Conservation (phyloP, 1,140 invertebrate species). For the Listronotus bonariensis region DNA sequence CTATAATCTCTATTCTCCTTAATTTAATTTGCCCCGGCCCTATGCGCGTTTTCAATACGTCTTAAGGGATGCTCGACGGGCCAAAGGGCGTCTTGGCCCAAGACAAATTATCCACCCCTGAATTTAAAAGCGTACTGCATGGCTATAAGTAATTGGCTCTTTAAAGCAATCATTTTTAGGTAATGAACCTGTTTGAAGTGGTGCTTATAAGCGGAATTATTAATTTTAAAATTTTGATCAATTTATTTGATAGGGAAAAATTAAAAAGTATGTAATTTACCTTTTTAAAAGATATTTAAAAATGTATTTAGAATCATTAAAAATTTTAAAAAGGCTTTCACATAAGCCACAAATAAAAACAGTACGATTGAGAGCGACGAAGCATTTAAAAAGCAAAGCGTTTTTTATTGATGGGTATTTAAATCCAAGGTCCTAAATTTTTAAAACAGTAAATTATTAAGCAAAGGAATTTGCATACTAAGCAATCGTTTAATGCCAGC, state of each 20-base stretch:
- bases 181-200: conserved; percentile 14
- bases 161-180: conserved; percentile 19
- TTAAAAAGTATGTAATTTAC: too few relatives aligned
- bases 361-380: too few relatives aligned
- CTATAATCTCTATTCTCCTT: conserved; percentile 36
- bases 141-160: conserved; percentile 32
- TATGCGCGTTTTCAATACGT: conserved; percentile 29
- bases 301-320: background rate
- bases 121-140: conserved; percentile 26
- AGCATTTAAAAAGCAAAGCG: too few relatives aligned
- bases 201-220: conserved; percentile 8
- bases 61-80: conserved; percentile 30
- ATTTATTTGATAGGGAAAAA: background rate
- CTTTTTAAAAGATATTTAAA: background rate
- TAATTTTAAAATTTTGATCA: conserved; percentile 2
- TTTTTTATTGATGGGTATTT: too few relatives aligned
- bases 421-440: too few relatives aligned
- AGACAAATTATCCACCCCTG: conserved; percentile 33
- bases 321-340: too few relatives aligned
- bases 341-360: too few relatives aligned
- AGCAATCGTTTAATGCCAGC: too few relatives aligned
- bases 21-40: conserved; percentile 30
- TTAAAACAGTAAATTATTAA: too few relatives aligned
- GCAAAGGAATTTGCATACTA: too few relatives aligned
- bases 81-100: conserved; percentile 22